Evolutionary conservation across 2,113 vertebrate genomes (phyloP).

Genomic region (Theristicus caerulescens): DNA sequence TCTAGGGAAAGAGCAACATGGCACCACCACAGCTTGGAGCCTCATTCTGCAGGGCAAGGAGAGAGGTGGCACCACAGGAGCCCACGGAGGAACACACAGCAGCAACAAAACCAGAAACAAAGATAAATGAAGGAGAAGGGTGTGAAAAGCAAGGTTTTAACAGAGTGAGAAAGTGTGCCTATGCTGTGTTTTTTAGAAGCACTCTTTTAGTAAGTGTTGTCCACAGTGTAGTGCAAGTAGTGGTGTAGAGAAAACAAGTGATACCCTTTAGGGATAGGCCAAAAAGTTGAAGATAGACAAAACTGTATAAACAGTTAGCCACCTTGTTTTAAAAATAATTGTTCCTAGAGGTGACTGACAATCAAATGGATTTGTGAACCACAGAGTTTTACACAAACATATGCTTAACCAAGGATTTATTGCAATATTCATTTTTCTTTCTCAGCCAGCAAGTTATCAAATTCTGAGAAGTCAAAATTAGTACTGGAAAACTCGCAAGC

Average conservation of each 20-base stretch:
- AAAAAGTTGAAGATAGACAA: neutral
- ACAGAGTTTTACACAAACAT: neutral
- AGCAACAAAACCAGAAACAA: neutral
- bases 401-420: neutral
- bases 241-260: neutral
- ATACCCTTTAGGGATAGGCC: neutral
- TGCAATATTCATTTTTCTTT: neutral
- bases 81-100: neutral
- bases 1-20: fast-evolving
- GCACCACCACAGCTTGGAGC: neutral
- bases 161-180: neutral
- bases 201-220: neutral
- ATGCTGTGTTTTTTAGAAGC: neutral
- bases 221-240: neutral
- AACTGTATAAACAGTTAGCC: neutral
- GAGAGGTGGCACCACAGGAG: neutral
- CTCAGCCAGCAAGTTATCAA: neutral
- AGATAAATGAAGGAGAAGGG: neutral
- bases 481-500: neutral
- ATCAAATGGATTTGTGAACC: neutral
- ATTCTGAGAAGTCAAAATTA: neutral
- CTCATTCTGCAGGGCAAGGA: neutral
- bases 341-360: neutral
- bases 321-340: neutral
- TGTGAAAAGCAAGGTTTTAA: neutral